Evolutionary conservation across 2,888 invertebrate genomes (phyloP).

Genomic region (Spialia ferax): DNA sequence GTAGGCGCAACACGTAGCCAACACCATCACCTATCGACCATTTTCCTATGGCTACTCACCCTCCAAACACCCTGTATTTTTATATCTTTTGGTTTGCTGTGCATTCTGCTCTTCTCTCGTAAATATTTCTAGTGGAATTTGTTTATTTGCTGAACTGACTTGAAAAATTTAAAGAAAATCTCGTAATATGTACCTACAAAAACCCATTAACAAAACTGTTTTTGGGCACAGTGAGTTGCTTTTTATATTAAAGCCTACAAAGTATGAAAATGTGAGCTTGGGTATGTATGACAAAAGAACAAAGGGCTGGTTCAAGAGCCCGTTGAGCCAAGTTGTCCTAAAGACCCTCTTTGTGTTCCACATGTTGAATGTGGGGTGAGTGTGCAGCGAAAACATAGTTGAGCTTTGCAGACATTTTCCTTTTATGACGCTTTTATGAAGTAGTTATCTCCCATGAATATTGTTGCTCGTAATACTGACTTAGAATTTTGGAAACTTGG

Average conservation of each 20-base stretch:
- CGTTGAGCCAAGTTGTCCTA: slow-evolving; percentile 35
- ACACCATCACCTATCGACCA: no score
- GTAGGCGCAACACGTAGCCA: no score
- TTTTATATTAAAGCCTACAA: slow-evolving; percentile 15
- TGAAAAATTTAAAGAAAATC: background rate
- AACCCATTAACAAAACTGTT: background rate
- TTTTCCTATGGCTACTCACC: no score
- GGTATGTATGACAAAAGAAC: slow-evolving; percentile 31
- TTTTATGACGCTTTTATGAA: background rate
- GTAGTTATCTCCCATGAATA: no score
- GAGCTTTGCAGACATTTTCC: slow-evolving; percentile 12
- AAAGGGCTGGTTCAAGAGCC: slow-evolving; percentile 29
- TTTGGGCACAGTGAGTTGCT: background rate
- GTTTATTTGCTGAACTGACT: no score
- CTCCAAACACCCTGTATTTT: no score
- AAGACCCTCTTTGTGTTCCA: slow-evolving; percentile 36
- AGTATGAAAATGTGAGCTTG: slow-evolving; percentile 22
- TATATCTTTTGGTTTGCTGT: no score
- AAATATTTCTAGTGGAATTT: no score
- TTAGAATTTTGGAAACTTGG: no score
- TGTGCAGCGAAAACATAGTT: slow-evolving; percentile 9
- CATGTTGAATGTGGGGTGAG: slow-evolving; percentile 36
- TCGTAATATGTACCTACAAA: background rate
- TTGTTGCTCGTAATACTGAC: no score
- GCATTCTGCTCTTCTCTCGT: no score